Percentiles rank a stretch among this genome's conserved stretches.
Conservation (phyloP, 2,797 vertebrate genomes). For the Artibeus lituratus region DNA sequence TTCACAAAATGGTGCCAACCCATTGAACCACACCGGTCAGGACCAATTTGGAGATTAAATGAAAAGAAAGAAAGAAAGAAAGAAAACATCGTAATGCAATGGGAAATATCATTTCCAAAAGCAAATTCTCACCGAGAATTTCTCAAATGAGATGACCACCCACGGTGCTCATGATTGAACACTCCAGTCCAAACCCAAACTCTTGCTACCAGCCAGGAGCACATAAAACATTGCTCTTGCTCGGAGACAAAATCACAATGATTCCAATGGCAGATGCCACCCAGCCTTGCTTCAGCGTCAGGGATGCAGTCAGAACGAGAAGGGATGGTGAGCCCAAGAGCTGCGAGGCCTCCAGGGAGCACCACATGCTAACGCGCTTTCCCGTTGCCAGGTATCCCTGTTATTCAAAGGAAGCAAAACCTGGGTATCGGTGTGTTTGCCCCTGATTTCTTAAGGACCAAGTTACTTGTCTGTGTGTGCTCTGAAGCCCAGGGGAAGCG, state of each 20-base stretch:
- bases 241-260: neutral
- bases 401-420: neutral
- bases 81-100: neutral
- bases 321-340: neutral
- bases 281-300: neutral
- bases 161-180: fast-evolving
- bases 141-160: neutral
- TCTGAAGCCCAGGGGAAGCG: neutral
- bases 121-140: neutral
- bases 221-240: neutral
- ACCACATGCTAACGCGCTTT: fast-evolving
- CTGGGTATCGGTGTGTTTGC: neutral
- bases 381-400: neutral
- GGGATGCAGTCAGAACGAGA: neutral
- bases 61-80: neutral
- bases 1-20: neutral
- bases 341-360: neutral
- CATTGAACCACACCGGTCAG: neutral
- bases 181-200: neutral
- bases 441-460: neutral
- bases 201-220: neutral
- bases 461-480: neutral
- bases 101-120: neutral
- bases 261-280: neutral
- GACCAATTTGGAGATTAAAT: neutral